Evolutionary conservation across 2,113 vertebrate species (phyloP).

Genomic region (Chelonoidis abingdonii): DNA sequence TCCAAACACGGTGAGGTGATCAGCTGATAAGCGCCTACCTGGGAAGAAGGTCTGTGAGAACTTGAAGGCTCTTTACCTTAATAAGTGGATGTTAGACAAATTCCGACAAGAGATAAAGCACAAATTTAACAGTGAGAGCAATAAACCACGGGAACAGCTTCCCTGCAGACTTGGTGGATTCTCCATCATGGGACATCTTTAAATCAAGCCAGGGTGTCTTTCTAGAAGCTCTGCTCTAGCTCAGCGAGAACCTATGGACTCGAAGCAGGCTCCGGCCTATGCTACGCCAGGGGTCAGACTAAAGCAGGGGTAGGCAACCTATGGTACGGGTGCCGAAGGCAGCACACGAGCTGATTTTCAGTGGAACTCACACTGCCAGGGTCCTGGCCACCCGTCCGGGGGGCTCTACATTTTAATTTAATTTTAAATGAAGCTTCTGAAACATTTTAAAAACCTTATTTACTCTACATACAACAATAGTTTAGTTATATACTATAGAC

Average conservation of each 20-base stretch:
- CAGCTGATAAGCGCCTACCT: background rate
- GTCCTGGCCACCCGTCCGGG: too few relatives aligned
- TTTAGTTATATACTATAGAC: too few relatives aligned
- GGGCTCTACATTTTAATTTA: too few relatives aligned
- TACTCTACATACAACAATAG: too few relatives aligned
- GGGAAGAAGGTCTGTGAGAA: background rate
- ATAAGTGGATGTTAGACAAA: background rate
- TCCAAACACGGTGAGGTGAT: accelerated
- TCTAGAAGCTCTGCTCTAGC: background rate
- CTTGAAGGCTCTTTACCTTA: background rate
- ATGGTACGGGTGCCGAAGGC: too few relatives aligned
- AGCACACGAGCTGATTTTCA: too few relatives aligned
- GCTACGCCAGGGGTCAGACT: background rate
- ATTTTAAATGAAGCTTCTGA: too few relatives aligned
- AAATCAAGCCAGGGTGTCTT: background rate
- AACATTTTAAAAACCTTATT: too few relatives aligned
- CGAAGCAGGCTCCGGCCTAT: background rate
- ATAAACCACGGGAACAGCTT: background rate
- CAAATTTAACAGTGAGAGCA: background rate
- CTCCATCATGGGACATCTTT: background rate
- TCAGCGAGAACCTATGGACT: background rate
- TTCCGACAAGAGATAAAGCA: accelerated
- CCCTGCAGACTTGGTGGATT: background rate
- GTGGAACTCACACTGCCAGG: too few relatives aligned
- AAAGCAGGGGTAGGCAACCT: too few relatives aligned